Evolutionary conservation across 2,888 invertebrate species (phyloP).

Genomic region (Trissolcus japonicus): DNA sequence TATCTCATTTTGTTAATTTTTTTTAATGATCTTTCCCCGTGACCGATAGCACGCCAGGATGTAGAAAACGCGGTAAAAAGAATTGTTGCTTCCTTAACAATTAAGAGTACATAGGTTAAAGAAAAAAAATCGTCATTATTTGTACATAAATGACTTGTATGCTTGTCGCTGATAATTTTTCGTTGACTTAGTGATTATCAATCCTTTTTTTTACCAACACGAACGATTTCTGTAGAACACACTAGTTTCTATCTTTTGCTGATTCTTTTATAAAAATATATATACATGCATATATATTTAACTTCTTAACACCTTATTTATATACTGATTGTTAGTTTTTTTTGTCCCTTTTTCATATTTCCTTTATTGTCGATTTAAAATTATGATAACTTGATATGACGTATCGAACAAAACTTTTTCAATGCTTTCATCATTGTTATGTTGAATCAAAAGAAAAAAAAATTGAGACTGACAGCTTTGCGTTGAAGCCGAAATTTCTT

Average conservation of each 20-base stretch:
- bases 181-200: slow-evolving; percentile 27
- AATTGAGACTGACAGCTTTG: slow-evolving; percentile 39
- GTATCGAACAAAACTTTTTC: slow-evolving; percentile 27
- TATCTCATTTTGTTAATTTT: not conserved
- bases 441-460: slow-evolving; percentile 15
- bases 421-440: slow-evolving; percentile 15
- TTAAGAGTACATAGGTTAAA: slow-evolving; percentile 3
- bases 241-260: slow-evolving; percentile 21
- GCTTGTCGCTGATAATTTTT: slow-evolving; percentile 32
- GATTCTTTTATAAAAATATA: slow-evolving; percentile 41
- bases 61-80: slow-evolving; percentile 1
- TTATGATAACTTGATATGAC: not conserved
- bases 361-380: not conserved
- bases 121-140: slow-evolving; percentile 7
- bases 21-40: not conserved
- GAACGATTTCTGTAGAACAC: slow-evolving; percentile 36
- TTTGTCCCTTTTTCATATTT: not conserved
- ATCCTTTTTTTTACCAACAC: slow-evolving; percentile 22
- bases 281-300: slow-evolving; percentile 22
- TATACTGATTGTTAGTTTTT: slow-evolving; percentile 2
- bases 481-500: slow-evolving; percentile 16
- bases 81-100: slow-evolving; percentile 1
- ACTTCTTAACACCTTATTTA: slow-evolving; percentile 9
- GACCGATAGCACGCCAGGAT: not conserved
- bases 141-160: slow-evolving; percentile 43